A percentile compares a stretch with the other conserved stretches of the same genome.
phyloP scores from a whole-genome alignment of 2,797 vertebrate species.

The Falco novaeseelandiae region DNA sequence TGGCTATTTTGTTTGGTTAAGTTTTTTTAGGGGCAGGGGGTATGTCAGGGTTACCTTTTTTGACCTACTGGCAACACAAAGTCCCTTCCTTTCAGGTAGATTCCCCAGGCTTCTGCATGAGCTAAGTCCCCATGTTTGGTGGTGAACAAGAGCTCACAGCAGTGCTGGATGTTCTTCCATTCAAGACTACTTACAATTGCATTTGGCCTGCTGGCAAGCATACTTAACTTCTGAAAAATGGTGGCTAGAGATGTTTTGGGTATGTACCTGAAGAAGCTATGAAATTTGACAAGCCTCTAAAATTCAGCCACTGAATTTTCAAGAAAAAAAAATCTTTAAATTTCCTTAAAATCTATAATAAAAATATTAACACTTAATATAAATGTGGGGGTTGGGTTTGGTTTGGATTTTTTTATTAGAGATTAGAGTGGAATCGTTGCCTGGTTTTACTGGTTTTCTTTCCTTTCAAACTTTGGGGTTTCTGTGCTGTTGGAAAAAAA shows the following conservation, averaged over 20 bases:
- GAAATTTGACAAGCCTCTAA: neutral
- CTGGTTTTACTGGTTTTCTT: neutral
- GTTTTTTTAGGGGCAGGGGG: neutral
- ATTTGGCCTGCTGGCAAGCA: neutral
- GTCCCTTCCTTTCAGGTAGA: neutral
- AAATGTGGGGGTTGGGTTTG: rapidly evolving
- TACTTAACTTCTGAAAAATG: neutral
- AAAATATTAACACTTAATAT: neutral
- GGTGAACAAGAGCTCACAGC: neutral
- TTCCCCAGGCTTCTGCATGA: neutral
- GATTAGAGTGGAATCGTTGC: neutral
- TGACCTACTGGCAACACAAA: neutral
- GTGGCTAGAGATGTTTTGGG: neutral
- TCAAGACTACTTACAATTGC: neutral
- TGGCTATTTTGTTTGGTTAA: rapidly evolving
- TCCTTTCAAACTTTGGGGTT: neutral
- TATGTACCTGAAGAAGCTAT: neutral
- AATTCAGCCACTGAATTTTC: neutral
- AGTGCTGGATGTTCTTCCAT: neutral
- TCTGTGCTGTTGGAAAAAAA: neutral
- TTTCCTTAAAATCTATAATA: neutral
- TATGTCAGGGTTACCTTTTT: neutral
- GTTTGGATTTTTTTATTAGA: neutral
- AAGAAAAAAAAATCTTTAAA: neutral
- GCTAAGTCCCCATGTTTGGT: neutral